Base-by-base conservation (phyloP, 2,888 invertebrate species). In the Pristionchus mayeri region DNA sequence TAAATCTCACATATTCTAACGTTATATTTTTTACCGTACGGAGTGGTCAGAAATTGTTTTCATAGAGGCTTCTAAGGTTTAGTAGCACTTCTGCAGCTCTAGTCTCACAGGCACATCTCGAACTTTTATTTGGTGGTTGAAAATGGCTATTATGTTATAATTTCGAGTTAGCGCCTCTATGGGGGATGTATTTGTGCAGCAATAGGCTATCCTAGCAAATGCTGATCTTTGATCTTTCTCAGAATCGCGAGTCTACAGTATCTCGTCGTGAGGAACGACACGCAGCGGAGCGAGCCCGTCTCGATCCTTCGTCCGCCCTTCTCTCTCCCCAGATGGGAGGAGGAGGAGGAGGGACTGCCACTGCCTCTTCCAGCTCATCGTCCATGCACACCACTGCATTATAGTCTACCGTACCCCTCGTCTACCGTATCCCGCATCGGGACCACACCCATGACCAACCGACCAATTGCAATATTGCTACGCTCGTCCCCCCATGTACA, bases 331-430 rank as follows among this genome's bases (percentile, higher is more conserved):
- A 63, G 18, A 11, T 63, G 34, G 63, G 63, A 37, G 30, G 21
- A 21, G 71, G 40, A 6, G 44, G 44, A 44, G 54, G 40, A 21
- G 71, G 40, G 13, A 24, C 40, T 11, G 71, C 71, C 2, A 71
- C 71, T 3, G 37, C 71, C 40, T 71, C 71, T 2, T 71, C 71
- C 30, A n/a, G n/a, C 24, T 71, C 71, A 21, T 40, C 71, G 7
- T 48, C 50, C 48, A 78, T 52, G 76, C 76, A 78, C 30, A 78
- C 76, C 3, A 78, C 76, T 7, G 76, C 76, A 48, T 30, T 78
- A 21, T 78, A 78, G 76, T 6, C 75, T 75, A 76, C 76, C n/a
- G 76, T 76, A 76, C 40, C 30, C 76, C 75, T 21, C 54, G 21
- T 9, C 63, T 63, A 44, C 78, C 30, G 52, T 52, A 48, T 71